Evolutionary conservation across 1,140 invertebrate species (phyloP).

Genomic region (Zaprionus capensis): DNA sequence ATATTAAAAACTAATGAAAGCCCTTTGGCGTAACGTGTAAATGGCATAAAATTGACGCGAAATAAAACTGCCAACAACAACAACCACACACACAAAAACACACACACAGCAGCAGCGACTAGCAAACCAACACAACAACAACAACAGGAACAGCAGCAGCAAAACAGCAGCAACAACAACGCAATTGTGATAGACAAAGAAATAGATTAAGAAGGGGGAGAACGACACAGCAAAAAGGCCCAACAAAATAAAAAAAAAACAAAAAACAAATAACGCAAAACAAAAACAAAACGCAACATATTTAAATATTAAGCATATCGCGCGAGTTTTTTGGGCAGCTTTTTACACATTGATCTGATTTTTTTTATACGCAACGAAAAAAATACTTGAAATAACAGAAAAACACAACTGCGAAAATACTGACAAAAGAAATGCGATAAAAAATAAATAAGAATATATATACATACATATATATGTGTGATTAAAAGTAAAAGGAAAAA

Average conservation of each 20-base stretch:
- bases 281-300: slow-evolving; percentile 61
- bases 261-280: slow-evolving; percentile 37
- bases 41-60: slow-evolving; percentile 69
- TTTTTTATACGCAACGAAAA: slow-evolving; percentile 69
- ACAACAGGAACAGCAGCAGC: slow-evolving; percentile 53
- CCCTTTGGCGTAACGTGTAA: slow-evolving; percentile 49
- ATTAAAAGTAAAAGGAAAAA: slow-evolving; percentile 41
- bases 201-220: slow-evolving; percentile 73
- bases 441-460: slow-evolving; percentile 70
- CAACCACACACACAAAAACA: slow-evolving; percentile 58
- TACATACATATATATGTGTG: background rate
- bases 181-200: slow-evolving; percentile 83
- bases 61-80: slow-evolving; percentile 72
- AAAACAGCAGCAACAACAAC: slow-evolving; percentile 75
- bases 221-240: slow-evolving; percentile 54
- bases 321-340: slow-evolving; percentile 57
- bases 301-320: slow-evolving; percentile 58
- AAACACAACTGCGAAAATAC: slow-evolving; percentile 39
- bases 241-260: slow-evolving; percentile 50
- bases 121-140: slow-evolving; percentile 41
- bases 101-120: slow-evolving; percentile 49
- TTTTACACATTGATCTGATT: slow-evolving; percentile 50
- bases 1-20: slow-evolving; percentile 49
- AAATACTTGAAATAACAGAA: slow-evolving; percentile 52
- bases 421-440: slow-evolving; percentile 55